Evolutionary conservation across 2,113 vertebrate genomes (phyloP), one percentile per base, ranked within the genome.

Genomic region (Prinia subflava): DNA sequence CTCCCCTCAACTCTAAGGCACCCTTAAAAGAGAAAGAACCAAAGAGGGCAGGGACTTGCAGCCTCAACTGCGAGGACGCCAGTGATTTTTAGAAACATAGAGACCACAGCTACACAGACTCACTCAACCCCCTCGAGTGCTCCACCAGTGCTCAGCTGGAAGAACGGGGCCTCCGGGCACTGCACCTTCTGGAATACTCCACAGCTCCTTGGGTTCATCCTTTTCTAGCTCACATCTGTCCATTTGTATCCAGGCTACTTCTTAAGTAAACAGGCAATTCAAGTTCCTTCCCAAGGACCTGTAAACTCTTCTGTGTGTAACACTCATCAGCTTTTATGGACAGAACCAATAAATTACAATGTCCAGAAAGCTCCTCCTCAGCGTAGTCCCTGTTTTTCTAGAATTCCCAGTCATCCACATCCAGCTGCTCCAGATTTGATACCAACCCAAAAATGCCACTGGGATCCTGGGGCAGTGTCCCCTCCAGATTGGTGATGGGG

Each of bases 331-430:
- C 79, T 91, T 89, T 85, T 95, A 83, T 44, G 24, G 90, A 60
- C n/a, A 56, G 78, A 74, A 87, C 75, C 76, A 93, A 93, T 95
- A 95, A 97, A 91, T 96, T 95, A 96, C 75, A 59, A 46, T 11
- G 80, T 93, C 88, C 70, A 94, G 52, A 69, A 87, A 95, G 77
- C 75, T 81, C 68, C 65, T 85, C 59, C 9, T 41, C 50, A 18
- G 23, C 16, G 9, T 8, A 69, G 64, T 83, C 81, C 25, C 55
- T 27, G 2, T 64, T 63, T 42, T 31, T 94, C 95, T 98, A 99
- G 98, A 99, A 99, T 85, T 99, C 99, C 99, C 99, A 99, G 97
- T 99, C 99, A 25, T 99, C 99, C 95, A 99, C 97, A 44, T 99
- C 99, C 92, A 99, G 97, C 93, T 99, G 98, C 95, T 99, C 98